phyloP scores from a whole-genome alignment of 2,797 vertebrate genomes.

The Uromys caudimaculatus region DNA sequence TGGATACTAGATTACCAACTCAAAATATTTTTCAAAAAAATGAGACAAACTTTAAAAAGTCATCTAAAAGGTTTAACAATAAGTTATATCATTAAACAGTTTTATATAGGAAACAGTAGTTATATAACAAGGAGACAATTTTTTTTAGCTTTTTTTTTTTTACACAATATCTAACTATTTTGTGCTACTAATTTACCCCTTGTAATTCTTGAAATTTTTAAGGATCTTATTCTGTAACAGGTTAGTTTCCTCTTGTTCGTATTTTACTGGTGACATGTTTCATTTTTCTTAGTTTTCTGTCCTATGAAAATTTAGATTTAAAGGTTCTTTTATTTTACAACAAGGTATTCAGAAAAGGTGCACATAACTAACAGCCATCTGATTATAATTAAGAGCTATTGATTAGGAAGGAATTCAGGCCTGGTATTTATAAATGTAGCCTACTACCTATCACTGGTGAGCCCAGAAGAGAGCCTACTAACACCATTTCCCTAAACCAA shows the following conservation, averaged over 20 bases:
- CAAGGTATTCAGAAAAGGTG: neutral
- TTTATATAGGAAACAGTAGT: neutral
- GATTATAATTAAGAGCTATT: neutral
- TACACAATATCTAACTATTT: neutral
- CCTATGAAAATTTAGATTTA: neutral
- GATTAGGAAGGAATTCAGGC: neutral
- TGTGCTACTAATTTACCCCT: neutral
- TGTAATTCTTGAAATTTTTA: neutral
- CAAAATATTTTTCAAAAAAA: conserved; percentile 2
- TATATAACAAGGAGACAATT: conserved; percentile 6
- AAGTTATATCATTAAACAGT: neutral
- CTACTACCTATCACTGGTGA: neutral
- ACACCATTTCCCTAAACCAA: neutral
- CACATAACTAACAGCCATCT: neutral
- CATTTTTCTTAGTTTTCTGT: neutral
- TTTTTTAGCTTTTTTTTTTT: neutral
- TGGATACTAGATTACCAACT: neutral
- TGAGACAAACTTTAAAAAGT: neutral
- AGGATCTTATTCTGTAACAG: conserved; percentile 8
- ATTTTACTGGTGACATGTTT: neutral
- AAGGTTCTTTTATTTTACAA: neutral
- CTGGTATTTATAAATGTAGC: neutral
- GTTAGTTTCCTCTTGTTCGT: neutral
- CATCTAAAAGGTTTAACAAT: neutral
- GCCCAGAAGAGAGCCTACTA: neutral